phyloP scores from a whole-genome alignment of 2,888 invertebrate genomes.

The Smittia aterrima region DNA sequence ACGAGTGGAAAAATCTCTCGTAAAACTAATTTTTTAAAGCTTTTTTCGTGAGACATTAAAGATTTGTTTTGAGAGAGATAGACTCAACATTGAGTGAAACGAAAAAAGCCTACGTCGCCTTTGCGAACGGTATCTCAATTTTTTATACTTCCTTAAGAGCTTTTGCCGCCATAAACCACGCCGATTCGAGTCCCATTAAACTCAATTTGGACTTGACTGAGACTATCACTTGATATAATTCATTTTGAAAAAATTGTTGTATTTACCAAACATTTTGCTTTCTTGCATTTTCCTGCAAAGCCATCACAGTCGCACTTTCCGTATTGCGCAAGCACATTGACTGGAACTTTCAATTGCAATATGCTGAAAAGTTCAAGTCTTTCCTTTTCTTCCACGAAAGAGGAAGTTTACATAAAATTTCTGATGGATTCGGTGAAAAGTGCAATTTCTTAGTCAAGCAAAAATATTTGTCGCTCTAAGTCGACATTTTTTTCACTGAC shows the following conservation, averaged over 20 bases:
- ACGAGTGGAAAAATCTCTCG: too few relatives aligned
- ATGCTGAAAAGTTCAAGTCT: background rate
- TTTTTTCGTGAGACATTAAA: too few relatives aligned
- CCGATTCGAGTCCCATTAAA: constrained; percentile 6
- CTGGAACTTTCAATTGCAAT: background rate
- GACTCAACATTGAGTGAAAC: too few relatives aligned
- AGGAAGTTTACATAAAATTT: constrained; percentile 13
- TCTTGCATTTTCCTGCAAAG: background rate
- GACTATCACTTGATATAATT: background rate
- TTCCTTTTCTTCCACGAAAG: background rate
- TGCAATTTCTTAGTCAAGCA: constrained; percentile 3
- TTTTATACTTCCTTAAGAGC: constrained; percentile 3
- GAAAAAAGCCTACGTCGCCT: too few relatives aligned
- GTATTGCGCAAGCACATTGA: background rate
- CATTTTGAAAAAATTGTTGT: constrained; percentile 12
- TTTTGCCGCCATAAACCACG: constrained; percentile 24
- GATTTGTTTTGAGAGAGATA: too few relatives aligned
- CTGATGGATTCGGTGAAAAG: background rate
- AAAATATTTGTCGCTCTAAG: background rate
- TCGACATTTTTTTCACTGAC: background rate
- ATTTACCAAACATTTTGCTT: constrained; percentile 17
- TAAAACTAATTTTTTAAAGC: too few relatives aligned
- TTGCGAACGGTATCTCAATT: too few relatives aligned
- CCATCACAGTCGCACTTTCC: background rate
- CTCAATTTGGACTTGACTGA: background rate